Base-by-base conservation (phyloP, 2,113 vertebrate genomes). In the Boleophthalmus pectinirostris region DNA sequence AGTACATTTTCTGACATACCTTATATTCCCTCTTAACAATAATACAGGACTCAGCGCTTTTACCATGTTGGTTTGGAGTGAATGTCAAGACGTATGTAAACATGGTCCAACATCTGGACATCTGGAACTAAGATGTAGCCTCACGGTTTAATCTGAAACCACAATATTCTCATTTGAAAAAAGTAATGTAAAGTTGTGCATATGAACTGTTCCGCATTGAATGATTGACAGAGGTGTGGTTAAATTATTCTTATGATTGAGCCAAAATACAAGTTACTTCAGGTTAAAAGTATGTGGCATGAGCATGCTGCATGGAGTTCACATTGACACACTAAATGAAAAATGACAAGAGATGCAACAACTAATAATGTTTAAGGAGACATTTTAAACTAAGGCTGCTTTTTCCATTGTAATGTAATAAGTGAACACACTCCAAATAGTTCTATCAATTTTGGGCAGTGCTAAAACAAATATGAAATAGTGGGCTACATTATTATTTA, bases 71-170 rank as follows among this genome's bases (percentile, higher is more conserved):
- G 53, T 21, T 25, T 23, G 13, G 23, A 58, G 13, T 13, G 23
- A 25, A 57, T 24, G 21, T 24, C 21, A 13, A 57, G 25, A 58
- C 73, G 10, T 47, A 23, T 56, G 24, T 56, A 15, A 25, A 56
- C 57, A 60, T 25, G 72, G 66, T 46, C 43, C 23, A 46, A 66
- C 76, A 82, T 70, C 67, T 74, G 74, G 75, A 66, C 23, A 43
- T 68, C 33, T 64, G 33, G 4, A 38, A 21, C 7, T 4, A 64
- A 38, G 24, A 24, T 29, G 23, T 29, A 7, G 21, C 21, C 56
- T 60, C 23, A 60, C 3, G 23, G 58, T 61, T 25, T 58, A 25
- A 58, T 58, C 23, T 24, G n/a, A 56, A 23, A 56, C n/a, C 56
- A 57, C 56, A 57, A 24, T 57, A 24, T 24, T 23, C 1, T 3